These are phyloP conservation scores for Drosophila maculinotata DNA, from an alignment of 2,888 invertebrate genomes.

Conservation along the genomic window DNA sequence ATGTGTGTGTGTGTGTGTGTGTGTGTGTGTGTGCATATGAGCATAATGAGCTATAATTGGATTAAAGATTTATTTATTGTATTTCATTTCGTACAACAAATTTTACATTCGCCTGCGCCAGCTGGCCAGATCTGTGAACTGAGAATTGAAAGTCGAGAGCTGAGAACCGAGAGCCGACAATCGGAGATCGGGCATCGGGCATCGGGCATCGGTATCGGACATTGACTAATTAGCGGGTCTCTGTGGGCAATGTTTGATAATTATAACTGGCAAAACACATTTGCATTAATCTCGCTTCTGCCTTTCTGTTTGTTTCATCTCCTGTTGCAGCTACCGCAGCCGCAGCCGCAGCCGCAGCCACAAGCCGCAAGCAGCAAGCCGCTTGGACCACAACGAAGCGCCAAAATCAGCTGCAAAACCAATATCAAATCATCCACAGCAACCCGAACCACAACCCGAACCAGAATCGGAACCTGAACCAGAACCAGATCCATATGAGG, in stretches of 20 bases:
- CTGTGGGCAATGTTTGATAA: conserved; percentile 47
- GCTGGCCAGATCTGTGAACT: conserved; percentile 19
- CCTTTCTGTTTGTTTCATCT: conserved; percentile 2
- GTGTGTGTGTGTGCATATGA: conserved; percentile 65
- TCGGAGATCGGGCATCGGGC: not conserved
- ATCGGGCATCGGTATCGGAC: conserved; percentile 17
- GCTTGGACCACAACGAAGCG: conserved; percentile 37
- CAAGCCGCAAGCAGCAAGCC: conserved; percentile 14
- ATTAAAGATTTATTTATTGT: conserved; percentile 81
- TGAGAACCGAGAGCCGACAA: conserved; percentile 10
- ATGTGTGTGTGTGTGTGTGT: conserved; percentile 9
- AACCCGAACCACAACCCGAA: not conserved
- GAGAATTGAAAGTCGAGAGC: conserved; percentile 10
- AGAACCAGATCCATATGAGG: conserved; percentile 19
- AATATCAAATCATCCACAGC: conserved; percentile 21
- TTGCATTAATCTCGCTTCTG: conserved; percentile 57
- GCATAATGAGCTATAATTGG: conserved; percentile 82
- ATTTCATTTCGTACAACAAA: conserved; percentile 47
- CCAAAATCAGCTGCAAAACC: conserved; percentile 38
- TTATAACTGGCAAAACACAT: conserved; percentile 42
- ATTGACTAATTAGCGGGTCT: conserved; percentile 50
- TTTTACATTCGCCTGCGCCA: conserved; percentile 45
- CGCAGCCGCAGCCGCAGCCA: conserved; percentile 33
- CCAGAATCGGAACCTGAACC: not conserved
- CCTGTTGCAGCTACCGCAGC: conserved; percentile 27